Base-by-base conservation (phyloP, 1,140 invertebrate species). In the Scylla paramamosain region DNA sequence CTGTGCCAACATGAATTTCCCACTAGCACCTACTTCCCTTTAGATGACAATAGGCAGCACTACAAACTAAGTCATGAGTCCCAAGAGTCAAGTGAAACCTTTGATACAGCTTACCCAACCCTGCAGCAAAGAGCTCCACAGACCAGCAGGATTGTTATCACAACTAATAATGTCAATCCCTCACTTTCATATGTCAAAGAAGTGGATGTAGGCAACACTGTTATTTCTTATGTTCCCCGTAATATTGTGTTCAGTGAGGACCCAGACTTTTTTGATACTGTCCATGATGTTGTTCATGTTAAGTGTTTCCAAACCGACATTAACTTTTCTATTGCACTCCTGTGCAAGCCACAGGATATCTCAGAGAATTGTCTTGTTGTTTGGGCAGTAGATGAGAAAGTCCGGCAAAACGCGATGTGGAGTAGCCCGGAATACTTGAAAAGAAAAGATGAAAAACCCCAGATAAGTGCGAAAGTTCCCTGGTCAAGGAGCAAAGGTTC, bases 61-160 rank as follows among this genome's bases (percentile, higher is more conserved):
- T 82, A 83, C 67, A 95, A 91, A 39, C 82, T 84, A 45, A 67
- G 91, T 93, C 32, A 52, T 92, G 82, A 88, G 28, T 28, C 91
- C 67, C 77, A 95, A 32, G 52, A 67, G 39, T 82, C 86, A 31
- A 77, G 59, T 88, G 77, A 77, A 92, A 59, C 59, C 29, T 77
- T 52, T 28, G 84, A 95, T 67, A 48, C 82, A 77, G 45, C 94
- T 92, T 95, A 90, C 45, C 77, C 94, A 95, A 83, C 86, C 67
- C 93, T 94, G 88, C 93, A 90, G 67, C 93, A 94, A 59, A 59
- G 29, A 94, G 91, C 94, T 95, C 91, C 91, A 89, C 94, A 92
- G 91, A 92, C 94, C 84, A 95, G 91, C 94, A 95, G 91, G 94
- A 95, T 95, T 89, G 94, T 95, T 93, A 95, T 95, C 86, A 95